phyloP scores from a whole-genome alignment of 2,888 invertebrate genomes.

The Amphipoea lucens region DNA sequence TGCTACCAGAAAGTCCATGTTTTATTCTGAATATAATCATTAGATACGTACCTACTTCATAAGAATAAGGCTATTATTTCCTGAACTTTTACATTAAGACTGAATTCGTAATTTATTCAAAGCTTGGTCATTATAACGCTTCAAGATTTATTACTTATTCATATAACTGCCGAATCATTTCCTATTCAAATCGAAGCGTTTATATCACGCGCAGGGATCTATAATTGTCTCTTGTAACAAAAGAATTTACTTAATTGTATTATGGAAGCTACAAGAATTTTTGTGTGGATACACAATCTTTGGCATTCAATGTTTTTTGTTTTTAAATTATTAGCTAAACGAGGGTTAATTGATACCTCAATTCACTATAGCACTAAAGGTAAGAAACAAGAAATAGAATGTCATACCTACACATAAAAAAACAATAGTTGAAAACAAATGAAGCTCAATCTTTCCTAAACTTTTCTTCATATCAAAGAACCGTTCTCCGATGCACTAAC shows the following conservation, averaged over 20 bases:
- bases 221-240: background rate
- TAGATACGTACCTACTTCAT: background rate
- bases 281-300: background rate
- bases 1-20: background rate
- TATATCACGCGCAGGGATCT: constrained; percentile 4
- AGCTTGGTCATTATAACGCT: constrained; percentile 48
- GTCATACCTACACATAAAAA: background rate
- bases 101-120: constrained; percentile 43
- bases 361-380: too few relatives aligned
- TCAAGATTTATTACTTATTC: constrained; percentile 48
- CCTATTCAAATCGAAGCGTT: constrained; percentile 35
- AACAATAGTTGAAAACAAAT: background rate
- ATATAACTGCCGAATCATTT: constrained; percentile 34
- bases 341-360: background rate
- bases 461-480: constrained; percentile 12
- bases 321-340: background rate
- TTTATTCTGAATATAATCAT: background rate
- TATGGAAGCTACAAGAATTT: background rate
- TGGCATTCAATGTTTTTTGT: background rate
- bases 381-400: background rate
- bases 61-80: constrained; percentile 9
- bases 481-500: background rate
- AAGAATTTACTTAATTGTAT: background rate
- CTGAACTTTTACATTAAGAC: background rate
- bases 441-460: background rate